These are phyloP conservation scores for Polydrusus cervinus DNA, from an alignment of 2,888 invertebrate genomes.

Conservation along the genomic window DNA sequence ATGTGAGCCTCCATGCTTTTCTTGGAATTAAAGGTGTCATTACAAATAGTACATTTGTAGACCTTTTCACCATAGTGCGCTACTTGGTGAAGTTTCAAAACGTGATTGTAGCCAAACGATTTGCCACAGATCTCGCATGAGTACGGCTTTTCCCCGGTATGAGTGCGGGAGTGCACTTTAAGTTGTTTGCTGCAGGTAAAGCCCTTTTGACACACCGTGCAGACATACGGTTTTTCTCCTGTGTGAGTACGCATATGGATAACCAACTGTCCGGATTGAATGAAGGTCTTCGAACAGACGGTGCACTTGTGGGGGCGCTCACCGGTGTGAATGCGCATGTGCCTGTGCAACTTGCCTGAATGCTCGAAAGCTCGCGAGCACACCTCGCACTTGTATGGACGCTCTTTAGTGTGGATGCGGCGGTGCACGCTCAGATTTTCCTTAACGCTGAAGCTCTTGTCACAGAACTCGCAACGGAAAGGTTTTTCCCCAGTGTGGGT, in stretches of 20 bases:
- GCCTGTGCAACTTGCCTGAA: slow-evolving; percentile 91
- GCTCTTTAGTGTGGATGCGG: slow-evolving; percentile 92
- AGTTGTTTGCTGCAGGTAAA: slow-evolving; percentile 94
- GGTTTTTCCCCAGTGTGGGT: slow-evolving; percentile 94
- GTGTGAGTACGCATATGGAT: slow-evolving; percentile 94
- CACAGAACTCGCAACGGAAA: slow-evolving; percentile 90
- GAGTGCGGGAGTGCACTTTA: slow-evolving; percentile 92
- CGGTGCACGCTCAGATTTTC: slow-evolving; percentile 93
- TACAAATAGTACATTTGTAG: slow-evolving; percentile 93
- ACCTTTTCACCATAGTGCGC: slow-evolving; percentile 94
- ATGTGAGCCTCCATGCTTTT: slow-evolving; percentile 94
- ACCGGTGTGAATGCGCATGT: slow-evolving; percentile 93
- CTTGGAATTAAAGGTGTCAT: slow-evolving; percentile 92
- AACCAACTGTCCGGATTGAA: slow-evolving; percentile 92
- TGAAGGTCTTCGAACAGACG: slow-evolving; percentile 91
- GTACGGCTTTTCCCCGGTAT: slow-evolving; percentile 93
- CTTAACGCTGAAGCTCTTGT: slow-evolving; percentile 93
- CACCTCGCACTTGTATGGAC: slow-evolving; percentile 91
- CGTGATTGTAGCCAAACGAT: slow-evolving; percentile 93
- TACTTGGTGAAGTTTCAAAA: slow-evolving; percentile 87
- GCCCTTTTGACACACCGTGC: slow-evolving; percentile 88
- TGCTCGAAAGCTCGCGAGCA: slow-evolving; percentile 93
- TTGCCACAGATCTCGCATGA: slow-evolving; percentile 93
- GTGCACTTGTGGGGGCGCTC: slow-evolving; percentile 92
- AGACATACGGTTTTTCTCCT: slow-evolving; percentile 87